Percentiles rank a stretch among this genome's conserved stretches.
phyloP scores from a whole-genome alignment of 2,888 invertebrate genomes.

The Luperina testacea region DNA sequence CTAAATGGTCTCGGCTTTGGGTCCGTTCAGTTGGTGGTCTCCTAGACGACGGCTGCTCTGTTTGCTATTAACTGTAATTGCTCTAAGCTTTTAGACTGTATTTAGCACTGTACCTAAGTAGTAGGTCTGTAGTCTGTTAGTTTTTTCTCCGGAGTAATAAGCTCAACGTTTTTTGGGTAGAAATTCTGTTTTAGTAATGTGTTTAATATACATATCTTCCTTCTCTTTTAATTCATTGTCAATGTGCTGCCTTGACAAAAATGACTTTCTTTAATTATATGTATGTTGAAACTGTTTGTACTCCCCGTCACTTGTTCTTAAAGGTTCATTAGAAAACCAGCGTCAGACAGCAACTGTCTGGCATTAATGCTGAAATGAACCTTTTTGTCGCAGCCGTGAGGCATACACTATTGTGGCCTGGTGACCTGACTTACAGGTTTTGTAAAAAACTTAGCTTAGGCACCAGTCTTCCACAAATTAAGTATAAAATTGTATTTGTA shows the following conservation, averaged over 20 bases:
- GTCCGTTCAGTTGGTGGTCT: conserved; percentile 42
- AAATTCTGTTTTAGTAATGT: not conserved
- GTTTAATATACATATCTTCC: not conserved
- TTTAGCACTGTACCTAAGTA: conserved; percentile 1
- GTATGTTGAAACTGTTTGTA: not conserved
- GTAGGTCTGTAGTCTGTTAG: conserved; percentile 13
- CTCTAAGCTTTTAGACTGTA: conserved; percentile 42
- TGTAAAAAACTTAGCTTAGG: too few relatives aligned
- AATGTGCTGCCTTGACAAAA: not conserved
- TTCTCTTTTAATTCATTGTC: not conserved
- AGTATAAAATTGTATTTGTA: too few relatives aligned
- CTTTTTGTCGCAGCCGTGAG: not conserved
- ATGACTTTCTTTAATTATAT: not conserved
- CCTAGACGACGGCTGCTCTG: conserved; percentile 35
- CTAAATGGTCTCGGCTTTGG: conserved; percentile 42
- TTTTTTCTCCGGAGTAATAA: conserved; percentile 9
- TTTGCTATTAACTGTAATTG: conserved; percentile 54
- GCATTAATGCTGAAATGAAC: not conserved
- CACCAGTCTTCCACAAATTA: too few relatives aligned
- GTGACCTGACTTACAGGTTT: too few relatives aligned
- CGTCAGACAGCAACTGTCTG: not conserved
- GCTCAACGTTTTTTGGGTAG: not conserved
- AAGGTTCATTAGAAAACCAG: not conserved
- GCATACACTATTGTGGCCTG: not conserved
- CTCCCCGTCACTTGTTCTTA: not conserved